Evolutionary conservation across 2,888 invertebrate genomes (phyloP).

Genomic region (Gortyna flavago): DNA sequence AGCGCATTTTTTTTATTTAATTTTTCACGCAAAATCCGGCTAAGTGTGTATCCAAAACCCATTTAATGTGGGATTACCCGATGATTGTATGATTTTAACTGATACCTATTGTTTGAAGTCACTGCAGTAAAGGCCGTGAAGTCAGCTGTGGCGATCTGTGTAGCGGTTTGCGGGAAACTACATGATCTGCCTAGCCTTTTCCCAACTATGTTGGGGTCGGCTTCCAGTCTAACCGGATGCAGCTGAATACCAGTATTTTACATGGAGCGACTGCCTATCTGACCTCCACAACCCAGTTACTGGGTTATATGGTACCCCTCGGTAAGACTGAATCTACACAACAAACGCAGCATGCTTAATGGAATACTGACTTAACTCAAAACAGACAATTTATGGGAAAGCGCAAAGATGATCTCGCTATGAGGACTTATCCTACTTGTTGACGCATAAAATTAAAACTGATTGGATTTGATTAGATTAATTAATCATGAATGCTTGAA

Average conservation of each 20-base stretch:
- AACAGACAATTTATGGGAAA: too few species aligned
- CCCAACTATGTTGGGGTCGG: neutral
- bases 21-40: constrained; percentile 43
- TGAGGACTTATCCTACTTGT: too few species aligned
- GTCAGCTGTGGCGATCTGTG: neutral
- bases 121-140: constrained; percentile 33
- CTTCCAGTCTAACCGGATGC: neutral
- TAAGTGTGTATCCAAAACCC: constrained; percentile 37
- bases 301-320: neutral
- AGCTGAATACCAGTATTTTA: neutral
- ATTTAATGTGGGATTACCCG: constrained; percentile 53
- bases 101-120: constrained; percentile 30
- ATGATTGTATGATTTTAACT: constrained; percentile 24
- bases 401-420: too few species aligned
- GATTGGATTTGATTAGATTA: too few species aligned
- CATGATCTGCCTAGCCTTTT: neutral
- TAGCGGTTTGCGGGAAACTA: neutral
- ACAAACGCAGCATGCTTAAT: too few species aligned
- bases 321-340: neutral
- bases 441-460: too few species aligned
- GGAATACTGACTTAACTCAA: too few species aligned
- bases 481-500: too few species aligned
- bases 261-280: neutral
- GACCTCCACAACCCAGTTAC: neutral
- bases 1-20: constrained; percentile 36